Evolutionary conservation across 64 coral and sea anemone species (phyloP), one percentile per base, ranked within the genome.

Genomic region (Orbicella faveolata): DNA sequence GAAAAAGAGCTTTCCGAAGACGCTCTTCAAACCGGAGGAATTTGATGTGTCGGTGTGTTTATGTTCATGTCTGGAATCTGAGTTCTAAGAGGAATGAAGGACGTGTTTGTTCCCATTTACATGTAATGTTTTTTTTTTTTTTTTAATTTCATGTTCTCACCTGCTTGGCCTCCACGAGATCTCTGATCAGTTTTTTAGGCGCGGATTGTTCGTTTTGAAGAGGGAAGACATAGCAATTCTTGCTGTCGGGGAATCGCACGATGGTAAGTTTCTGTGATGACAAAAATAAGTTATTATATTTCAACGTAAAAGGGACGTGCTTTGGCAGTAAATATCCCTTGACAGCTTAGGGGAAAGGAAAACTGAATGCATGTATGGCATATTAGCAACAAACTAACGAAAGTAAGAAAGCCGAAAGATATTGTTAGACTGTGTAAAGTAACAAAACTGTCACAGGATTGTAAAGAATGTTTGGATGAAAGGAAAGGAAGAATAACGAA

Each of bases 201-300:
- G 3, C 14, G 1, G 75, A 52, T 21, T 51, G 41, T 17, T 78
- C 17, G 20, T 78, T 78, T 10, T 19, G 18, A 9, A 78, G 75
- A 78, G 75, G 75, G 17, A 78, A 20, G 14, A 78, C 39, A 21
- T 52, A 78, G 21, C 75, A 78, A 78, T 52, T 78, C 36, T 52
- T 52, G 16, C 14, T 78, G 37, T 78, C 75, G 39, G 75, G 75
- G 41, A 78, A 48, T 78, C 41, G 36, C 20, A 78, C 9, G 41
- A 78, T 21, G 44, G 75, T 78, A n/a, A 78, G n/a, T 23, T 52
- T 51, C 75, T 78, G 75, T 59, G 13, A 14, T 1, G 13, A 16
- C 11, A 59, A 70, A 11, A 25, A n/a, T 0, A 70, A n/a, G 21
- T 59, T 59, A 59, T 14, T 15, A 1, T 12, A 1, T 12, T 59